These are phyloP conservation scores for Gymnocephalus cernua DNA, from an alignment of 2,113 vertebrate species.

Conservation along the genomic window DNA sequence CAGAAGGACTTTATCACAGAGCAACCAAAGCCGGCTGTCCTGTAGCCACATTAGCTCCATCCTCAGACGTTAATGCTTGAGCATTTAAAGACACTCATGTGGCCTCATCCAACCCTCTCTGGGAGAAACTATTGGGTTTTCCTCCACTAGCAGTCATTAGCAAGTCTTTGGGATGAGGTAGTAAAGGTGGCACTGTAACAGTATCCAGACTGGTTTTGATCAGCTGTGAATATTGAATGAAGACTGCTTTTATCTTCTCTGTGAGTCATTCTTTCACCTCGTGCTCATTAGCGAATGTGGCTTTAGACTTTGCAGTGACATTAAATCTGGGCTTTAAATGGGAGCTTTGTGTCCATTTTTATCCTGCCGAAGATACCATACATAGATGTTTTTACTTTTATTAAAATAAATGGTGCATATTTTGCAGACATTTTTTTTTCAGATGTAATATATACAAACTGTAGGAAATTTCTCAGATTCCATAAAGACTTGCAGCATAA, in stretches of 20 bases:
- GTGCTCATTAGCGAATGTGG: neutral
- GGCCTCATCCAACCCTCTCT: conserved; percentile 10
- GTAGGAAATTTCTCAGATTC: neutral
- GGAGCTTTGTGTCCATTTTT: neutral
- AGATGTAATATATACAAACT: neutral
- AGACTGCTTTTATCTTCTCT: neutral
- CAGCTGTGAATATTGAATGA: neutral
- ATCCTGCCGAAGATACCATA: neutral
- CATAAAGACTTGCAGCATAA: neutral
- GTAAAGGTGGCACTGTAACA: neutral
- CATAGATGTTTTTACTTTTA: neutral
- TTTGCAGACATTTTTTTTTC: neutral
- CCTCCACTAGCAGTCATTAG: neutral
- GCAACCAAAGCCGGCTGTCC: conserved; percentile 33
- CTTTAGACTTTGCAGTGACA: conserved; percentile 7
- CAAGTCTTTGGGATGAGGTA: neutral
- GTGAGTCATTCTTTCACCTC: conserved; percentile 9
- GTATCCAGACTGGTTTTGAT: neutral
- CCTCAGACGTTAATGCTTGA: conserved; percentile 40
- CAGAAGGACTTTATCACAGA: conserved; percentile 53
- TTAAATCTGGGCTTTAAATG: conserved; percentile 2
- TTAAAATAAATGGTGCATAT: neutral
- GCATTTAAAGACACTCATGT: conserved; percentile 38
- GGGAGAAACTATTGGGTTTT: neutral
- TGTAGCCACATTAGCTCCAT: conserved; percentile 36